Conservation (phyloP, 2,113 vertebrate species). For the Haemorhous mexicanus region DNA sequence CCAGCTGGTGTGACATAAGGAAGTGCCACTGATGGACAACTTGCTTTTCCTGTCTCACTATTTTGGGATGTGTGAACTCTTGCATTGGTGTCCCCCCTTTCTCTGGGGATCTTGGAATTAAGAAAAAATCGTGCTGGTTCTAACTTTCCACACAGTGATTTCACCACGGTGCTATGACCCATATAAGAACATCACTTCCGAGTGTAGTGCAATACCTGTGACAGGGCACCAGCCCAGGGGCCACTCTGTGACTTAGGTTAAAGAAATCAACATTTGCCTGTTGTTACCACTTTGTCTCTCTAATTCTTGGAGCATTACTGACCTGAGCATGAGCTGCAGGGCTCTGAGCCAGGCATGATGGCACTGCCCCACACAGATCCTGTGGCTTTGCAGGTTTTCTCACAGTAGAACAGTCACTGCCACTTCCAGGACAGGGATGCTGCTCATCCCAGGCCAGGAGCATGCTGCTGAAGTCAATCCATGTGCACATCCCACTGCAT, state of each 20-base stretch:
- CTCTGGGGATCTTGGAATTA: conserved; percentile 27
- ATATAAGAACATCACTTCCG: background rate
- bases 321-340: background rate
- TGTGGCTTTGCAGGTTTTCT: background rate
- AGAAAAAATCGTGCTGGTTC: background rate
- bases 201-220: conserved; percentile 68
- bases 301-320: conserved; percentile 14
- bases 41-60: conserved; percentile 27
- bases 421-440: background rate
- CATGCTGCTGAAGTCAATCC: background rate
- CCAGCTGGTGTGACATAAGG: background rate
- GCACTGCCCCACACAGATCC: background rate
- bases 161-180: conserved; percentile 63
- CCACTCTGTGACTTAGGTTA: background rate
- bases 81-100: background rate
- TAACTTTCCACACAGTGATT: conserved; percentile 19
- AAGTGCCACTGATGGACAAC: conserved; percentile 22
- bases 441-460: background rate
- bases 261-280: background rate
- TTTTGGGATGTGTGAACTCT: background rate
- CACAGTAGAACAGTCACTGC: background rate
- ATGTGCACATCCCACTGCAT: background rate
- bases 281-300: conserved; percentile 39
- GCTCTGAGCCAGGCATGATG: background rate
- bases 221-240: background rate